These are phyloP conservation scores for Ceratotherium simum DNA, from an alignment of 2,113 vertebrate genomes.

Conservation along the genomic window DNA sequence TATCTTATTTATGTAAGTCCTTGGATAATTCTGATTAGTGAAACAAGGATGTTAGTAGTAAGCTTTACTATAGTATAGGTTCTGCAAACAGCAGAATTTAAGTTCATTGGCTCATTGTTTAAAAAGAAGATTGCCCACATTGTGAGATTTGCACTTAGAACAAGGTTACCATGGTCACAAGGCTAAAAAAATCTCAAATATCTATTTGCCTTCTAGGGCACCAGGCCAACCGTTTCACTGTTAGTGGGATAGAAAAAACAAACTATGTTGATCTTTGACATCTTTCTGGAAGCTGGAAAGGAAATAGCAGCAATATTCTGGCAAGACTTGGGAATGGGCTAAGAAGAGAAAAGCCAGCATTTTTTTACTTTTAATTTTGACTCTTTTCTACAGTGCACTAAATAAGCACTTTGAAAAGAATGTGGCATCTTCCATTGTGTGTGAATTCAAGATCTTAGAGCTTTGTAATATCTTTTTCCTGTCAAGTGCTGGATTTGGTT, in stretches of 20 bases:
- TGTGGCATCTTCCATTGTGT: neutral
- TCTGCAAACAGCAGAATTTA: neutral
- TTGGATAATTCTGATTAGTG: neutral
- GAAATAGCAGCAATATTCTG: slow-evolving; percentile 58
- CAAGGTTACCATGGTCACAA: neutral
- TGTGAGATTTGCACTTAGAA: neutral
- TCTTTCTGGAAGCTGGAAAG: slow-evolving; percentile 40
- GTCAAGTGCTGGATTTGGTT: slow-evolving; percentile 34
- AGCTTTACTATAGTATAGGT: neutral
- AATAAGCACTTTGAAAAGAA: slow-evolving; percentile 40
- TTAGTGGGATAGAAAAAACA: slow-evolving; percentile 5
- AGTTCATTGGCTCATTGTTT: slow-evolving; percentile 11
- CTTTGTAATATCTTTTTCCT: slow-evolving; percentile 60
- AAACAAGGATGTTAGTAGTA: neutral
- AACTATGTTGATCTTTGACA: slow-evolving; percentile 49
- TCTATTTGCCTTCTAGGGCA: slow-evolving; percentile 11
- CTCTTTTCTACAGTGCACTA: neutral
- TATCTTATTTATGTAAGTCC: neutral
- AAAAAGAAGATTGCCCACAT: neutral
- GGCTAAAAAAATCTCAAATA: neutral
- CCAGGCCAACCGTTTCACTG: neutral
- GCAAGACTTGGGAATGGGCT: neutral
- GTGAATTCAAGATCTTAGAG: slow-evolving; percentile 35
- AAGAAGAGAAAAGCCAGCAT: slow-evolving; percentile 20
- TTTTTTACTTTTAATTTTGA: slow-evolving; percentile 32